Evolutionary conservation across 2,888 invertebrate species (phyloP).

Genomic region (Limnephilus marmoratus): DNA sequence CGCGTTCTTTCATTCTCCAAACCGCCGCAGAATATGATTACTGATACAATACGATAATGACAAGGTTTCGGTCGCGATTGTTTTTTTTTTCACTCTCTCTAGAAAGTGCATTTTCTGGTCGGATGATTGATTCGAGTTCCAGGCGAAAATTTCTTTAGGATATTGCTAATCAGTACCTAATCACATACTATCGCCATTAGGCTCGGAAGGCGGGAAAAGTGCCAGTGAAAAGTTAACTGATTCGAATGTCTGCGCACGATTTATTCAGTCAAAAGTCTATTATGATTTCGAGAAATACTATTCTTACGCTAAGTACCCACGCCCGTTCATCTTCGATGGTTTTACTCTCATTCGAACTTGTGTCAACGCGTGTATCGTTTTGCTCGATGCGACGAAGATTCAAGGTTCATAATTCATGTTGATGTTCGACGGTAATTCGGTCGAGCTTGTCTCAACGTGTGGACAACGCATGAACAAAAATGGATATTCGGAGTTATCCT

Average conservation of each 20-base stretch:
- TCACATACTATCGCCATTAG: neutral
- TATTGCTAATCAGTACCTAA: neutral
- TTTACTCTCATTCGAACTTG: too few species aligned
- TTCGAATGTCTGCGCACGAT: slow-evolving; percentile 8
- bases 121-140: slow-evolving; percentile 30
- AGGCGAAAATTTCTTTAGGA: neutral
- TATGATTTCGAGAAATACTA: neutral
- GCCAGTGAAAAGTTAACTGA: neutral
- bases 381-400: too few species aligned
- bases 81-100: neutral
- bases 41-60: slow-evolving; percentile 7
- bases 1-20: slow-evolving; percentile 32
- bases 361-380: too few species aligned
- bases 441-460: too few species aligned
- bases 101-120: slow-evolving; percentile 37
- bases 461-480: too few species aligned
- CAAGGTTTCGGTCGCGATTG: slow-evolving; percentile 36
- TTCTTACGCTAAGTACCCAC: neutral
- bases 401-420: too few species aligned
- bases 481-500: too few species aligned
- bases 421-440: too few species aligned
- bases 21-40: slow-evolving; percentile 39
- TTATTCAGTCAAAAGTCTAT: slow-evolving; percentile 20
- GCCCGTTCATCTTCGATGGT: too few species aligned
- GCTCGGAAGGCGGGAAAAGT: slow-evolving; percentile 17